Evolutionary conservation across 2,888 invertebrate genomes (phyloP), one percentile per base, ranked within the genome.

Genomic region (Athetis lepigone): DNA sequence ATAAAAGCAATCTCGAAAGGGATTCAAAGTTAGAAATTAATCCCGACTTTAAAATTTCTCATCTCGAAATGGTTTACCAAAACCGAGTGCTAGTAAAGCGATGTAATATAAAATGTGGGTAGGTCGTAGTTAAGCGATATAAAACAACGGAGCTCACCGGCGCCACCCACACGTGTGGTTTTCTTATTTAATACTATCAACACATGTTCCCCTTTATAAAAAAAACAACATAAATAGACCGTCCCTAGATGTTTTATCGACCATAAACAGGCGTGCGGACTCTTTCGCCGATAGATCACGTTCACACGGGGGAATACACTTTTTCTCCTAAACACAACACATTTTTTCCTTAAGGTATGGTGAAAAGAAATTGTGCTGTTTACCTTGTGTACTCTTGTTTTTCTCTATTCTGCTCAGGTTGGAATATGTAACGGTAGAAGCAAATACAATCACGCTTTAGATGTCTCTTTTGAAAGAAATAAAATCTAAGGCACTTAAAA

Each of bases 191-290:
- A 87, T 86, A 88, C 88, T 84, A 90, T 91, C 87, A 90, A 90
- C 91, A 91, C 89, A 86, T 88, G 88, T 85, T 85, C 77, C 81
- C 82, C 76, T 80, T 82, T 84, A 86, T 77, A 86, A 79, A 92
- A 29, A 33, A 92, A 91, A 88, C 83, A 78, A 87, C 88, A 87
- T 92, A 92, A 93, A 92, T 92, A 92, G 86, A 87, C 88, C 61
- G 82, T 87, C 90, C 88, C 88, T 88, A 85, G 88, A 88, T 88
- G 87, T 90, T 92, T 92, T 91, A 94, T 92, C 89, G 93, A 82
- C 91, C 85, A 90, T 92, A 92, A 93, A 92, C 88, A 87, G 90
- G 87, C 88, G 88, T 89, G 89, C 86, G 85, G 86, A 86, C 88
- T 86, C 86, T 83, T 84, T 85, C 82, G 82, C 80, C 89, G 85